A percentile compares a stretch with the other conserved stretches of the same genome.
Conservation (phyloP, 2,888 invertebrate species). For the Drosophila robusta region DNA sequence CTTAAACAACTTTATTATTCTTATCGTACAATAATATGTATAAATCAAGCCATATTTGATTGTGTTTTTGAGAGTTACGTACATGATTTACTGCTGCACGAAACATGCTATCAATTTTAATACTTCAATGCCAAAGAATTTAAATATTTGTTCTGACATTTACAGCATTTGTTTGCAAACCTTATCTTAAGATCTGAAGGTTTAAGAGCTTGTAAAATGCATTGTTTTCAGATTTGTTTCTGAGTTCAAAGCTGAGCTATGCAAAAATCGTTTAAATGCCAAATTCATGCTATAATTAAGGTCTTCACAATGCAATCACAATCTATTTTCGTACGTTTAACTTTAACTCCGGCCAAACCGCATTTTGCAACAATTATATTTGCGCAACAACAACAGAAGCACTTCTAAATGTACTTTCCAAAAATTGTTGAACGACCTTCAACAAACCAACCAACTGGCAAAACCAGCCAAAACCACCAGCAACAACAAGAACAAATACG, state of each 20-base stretch:
- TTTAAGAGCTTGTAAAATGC: too few species aligned
- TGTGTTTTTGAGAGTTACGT: neutral
- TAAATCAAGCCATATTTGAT: too few species aligned
- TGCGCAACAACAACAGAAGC: slow-evolving; percentile 43
- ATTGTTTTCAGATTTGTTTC: neutral
- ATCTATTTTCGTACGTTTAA: slow-evolving; percentile 41
- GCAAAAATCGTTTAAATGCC: slow-evolving; percentile 23
- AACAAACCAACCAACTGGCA: slow-evolving; percentile 51
- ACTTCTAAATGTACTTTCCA: slow-evolving; percentile 75
- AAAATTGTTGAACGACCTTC: slow-evolving; percentile 70
- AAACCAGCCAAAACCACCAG: slow-evolving; percentile 50
- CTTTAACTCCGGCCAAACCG: slow-evolving; percentile 46
- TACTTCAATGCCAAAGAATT: neutral
- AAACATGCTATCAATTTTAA: neutral
- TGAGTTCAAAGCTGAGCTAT: neutral
- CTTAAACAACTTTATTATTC: too few species aligned
- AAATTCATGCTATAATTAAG: slow-evolving; percentile 17
- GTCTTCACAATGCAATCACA: slow-evolving; percentile 49
- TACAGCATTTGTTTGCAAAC: neutral
- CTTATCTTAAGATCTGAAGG: neutral
- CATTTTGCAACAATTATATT: slow-evolving; percentile 74
- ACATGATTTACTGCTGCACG: neutral
- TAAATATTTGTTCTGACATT: neutral
- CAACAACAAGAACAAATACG: slow-evolving; percentile 30
- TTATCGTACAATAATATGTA: too few species aligned